Percentiles rank a stretch among this genome's conserved stretches.
Evolutionary conservation across 2,113 vertebrate species (phyloP).

Genomic region (Poeciliopsis occidentalis): DNA sequence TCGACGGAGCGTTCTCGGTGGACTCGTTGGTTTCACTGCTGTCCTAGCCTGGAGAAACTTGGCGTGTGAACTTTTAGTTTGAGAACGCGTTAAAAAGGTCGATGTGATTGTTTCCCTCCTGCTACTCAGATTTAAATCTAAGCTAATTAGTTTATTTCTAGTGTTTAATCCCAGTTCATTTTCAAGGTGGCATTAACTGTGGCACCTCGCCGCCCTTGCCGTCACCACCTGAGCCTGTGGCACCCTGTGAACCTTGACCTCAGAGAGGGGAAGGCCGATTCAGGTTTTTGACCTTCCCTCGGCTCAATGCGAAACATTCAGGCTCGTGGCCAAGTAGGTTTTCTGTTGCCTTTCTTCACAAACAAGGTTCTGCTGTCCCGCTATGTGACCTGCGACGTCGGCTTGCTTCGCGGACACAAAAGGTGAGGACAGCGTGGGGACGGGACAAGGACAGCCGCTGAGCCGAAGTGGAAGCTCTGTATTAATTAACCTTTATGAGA

Average conservation of each 20-base stretch:
- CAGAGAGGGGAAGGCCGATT: slow-evolving; percentile 25
- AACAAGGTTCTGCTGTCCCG: slow-evolving; percentile 61
- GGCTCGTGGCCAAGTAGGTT: slow-evolving; percentile 43
- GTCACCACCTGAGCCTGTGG: slow-evolving; percentile 40
- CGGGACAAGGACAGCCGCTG: slow-evolving; percentile 71
- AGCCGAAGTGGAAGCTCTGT: slow-evolving; percentile 73
- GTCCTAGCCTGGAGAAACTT: neutral
- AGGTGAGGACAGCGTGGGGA: slow-evolving; percentile 69
- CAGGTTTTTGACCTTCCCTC: slow-evolving; percentile 41
- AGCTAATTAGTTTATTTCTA: slow-evolving; percentile 49
- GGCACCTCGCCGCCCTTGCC: slow-evolving; percentile 43
- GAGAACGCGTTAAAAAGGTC: slow-evolving; percentile 14
- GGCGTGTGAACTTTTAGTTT: slow-evolving; percentile 7
- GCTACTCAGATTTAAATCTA: slow-evolving; percentile 32
- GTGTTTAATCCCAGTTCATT: slow-evolving; percentile 63
- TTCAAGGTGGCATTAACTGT: slow-evolving; percentile 63
- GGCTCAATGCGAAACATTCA: slow-evolving; percentile 57
- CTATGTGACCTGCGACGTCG: slow-evolving; percentile 63
- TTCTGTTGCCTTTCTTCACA: slow-evolving; percentile 60
- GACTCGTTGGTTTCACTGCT: slow-evolving; percentile 26
- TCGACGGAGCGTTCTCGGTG: slow-evolving; percentile 50
- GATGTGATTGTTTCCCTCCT: slow-evolving; percentile 33
- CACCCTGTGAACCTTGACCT: slow-evolving; percentile 55
- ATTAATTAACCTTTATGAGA: slow-evolving; percentile 84
- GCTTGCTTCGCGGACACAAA: slow-evolving; percentile 60